phyloP scores from a whole-genome alignment of 35 echinoderm and acorn worm species.

The Ptychodera flava region DNA sequence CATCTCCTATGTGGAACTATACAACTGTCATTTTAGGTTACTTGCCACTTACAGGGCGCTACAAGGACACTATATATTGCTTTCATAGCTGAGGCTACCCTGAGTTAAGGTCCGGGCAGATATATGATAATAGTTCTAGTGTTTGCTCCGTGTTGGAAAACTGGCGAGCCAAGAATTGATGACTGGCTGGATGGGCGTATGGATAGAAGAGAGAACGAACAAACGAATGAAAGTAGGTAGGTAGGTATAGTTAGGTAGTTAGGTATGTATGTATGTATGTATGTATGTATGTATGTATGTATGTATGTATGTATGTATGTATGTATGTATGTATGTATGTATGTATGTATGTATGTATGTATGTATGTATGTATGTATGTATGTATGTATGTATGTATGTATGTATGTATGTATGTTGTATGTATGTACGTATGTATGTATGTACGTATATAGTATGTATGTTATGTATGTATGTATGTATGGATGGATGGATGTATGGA shows the following conservation, averaged over 20 bases:
- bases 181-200: background rate
- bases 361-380: conserved; percentile 1
- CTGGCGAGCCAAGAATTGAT: background rate
- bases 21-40: no score
- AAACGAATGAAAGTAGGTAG: background rate
- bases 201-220: background rate
- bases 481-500: no score
- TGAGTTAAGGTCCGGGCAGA: no score
- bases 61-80: no score
- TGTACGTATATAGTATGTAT: no score
- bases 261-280: background rate
- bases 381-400: conserved; percentile 2
- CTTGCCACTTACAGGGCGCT: no score
- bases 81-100: no score
- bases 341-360: conserved; percentile 2
- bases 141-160: background rate
- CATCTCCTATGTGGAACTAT: no score
- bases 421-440: no score
- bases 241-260: background rate
- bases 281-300: conserved; percentile 2
- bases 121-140: no score
- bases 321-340: conserved; percentile 2
- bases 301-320: conserved; percentile 1
- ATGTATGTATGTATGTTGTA: background rate
- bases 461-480: no score